These are phyloP conservation scores for Acrossocheilus wenchowensis DNA, from an alignment of 2,797 vertebrate species.

Conservation along the genomic window DNA sequence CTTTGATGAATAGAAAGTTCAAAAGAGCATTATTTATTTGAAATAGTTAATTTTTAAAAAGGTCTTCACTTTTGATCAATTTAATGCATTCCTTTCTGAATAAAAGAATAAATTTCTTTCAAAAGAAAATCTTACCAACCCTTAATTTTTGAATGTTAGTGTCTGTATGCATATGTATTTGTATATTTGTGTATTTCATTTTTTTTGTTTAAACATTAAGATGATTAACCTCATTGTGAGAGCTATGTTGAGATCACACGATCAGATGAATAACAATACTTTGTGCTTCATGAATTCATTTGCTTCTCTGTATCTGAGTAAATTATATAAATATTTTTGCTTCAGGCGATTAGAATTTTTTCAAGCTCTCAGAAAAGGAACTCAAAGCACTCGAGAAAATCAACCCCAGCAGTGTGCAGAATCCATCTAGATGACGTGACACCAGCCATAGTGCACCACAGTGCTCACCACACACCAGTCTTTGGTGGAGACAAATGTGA, in stretches of 20 bases:
- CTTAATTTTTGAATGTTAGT: neutral
- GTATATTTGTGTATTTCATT: too few species aligned
- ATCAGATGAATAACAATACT: slow-evolving; percentile 2
- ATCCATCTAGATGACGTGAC: neutral
- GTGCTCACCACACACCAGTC: neutral
- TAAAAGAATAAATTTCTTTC: neutral
- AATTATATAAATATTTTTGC: neutral
- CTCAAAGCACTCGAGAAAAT: neutral
- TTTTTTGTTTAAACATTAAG: too few species aligned
- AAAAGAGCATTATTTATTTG: too few species aligned
- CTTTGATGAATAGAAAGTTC: neutral
- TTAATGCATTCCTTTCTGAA: neutral
- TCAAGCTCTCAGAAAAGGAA: neutral
- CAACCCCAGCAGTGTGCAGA: neutral
- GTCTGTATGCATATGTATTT: neutral
- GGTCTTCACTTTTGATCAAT: neutral
- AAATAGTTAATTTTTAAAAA: neutral
- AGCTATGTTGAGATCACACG: neutral
- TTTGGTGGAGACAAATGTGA: neutral
- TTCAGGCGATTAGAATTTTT: neutral
- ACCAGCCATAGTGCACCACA: neutral
- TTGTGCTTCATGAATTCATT: neutral
- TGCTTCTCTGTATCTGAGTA: neutral
- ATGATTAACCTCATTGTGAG: neutral
- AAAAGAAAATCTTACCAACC: neutral